Percentiles rank a stretch among this genome's conserved stretches.
phyloP scores from a whole-genome alignment of 2,797 vertebrate genomes.

The Acipenser oxyrinchus region DNA sequence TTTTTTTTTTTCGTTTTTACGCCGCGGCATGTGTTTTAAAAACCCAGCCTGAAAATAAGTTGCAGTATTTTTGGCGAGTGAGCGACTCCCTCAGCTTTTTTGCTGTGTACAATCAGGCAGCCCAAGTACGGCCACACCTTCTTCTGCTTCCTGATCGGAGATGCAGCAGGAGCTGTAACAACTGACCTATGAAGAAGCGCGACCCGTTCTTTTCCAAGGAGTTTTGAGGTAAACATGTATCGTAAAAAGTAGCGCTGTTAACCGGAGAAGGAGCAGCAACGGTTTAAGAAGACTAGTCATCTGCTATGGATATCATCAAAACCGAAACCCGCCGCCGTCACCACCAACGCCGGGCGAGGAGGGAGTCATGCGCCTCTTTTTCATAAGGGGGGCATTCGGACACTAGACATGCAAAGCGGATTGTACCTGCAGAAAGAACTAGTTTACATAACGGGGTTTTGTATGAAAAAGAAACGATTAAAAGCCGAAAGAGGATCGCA shows the following conservation, averaged over 20 bases:
- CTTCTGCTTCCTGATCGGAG: conserved; percentile 67
- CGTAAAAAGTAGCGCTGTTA: background rate
- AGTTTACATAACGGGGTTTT: conserved; percentile 41
- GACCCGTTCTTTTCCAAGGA: conserved; percentile 24
- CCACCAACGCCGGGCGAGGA: conserved; percentile 30
- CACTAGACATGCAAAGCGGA: conserved; percentile 52
- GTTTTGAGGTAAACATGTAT: background rate
- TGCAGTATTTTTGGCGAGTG: conserved; percentile 19
- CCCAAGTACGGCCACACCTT: conserved; percentile 78
- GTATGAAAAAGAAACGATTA: conserved; percentile 53
- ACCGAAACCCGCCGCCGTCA: conserved; percentile 21
- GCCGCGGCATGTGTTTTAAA: background rate
- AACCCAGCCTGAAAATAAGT: conserved; percentile 8
- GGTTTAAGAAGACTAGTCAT: conserved; percentile 11
- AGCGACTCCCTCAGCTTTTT: conserved; percentile 22
- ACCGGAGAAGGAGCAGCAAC: background rate
- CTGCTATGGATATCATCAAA: conserved; percentile 33
- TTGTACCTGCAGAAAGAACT: conserved; percentile 40
- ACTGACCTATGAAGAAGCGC: conserved; percentile 43
- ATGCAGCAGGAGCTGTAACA: conserved; percentile 50
- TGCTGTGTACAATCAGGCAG: conserved; percentile 33
- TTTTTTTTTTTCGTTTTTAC: background rate
- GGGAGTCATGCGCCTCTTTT: conserved; percentile 33
- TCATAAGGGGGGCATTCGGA: conserved; percentile 44
- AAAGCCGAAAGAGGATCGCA: conserved; percentile 38